Evolutionary conservation across 2,888 invertebrate species (phyloP).

Genomic region (Hetaerina titia): DNA sequence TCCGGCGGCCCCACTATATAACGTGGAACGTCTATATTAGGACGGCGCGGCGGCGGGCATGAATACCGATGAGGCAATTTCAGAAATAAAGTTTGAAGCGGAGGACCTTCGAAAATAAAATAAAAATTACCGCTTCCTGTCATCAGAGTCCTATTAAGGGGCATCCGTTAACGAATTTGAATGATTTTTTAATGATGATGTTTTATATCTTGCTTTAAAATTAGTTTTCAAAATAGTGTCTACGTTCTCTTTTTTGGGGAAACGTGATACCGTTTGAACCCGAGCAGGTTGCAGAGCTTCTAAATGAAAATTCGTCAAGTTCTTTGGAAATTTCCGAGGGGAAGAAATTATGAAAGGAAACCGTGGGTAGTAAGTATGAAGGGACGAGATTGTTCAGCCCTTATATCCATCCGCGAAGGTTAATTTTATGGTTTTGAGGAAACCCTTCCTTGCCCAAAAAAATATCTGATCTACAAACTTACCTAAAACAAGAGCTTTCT

Average conservation of each 20-base stretch:
- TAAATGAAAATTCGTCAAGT: not conserved
- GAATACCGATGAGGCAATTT: conserved; percentile 29
- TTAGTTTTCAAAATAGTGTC: not conserved
- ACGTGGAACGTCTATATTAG: not conserved
- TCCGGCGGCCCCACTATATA: not conserved
- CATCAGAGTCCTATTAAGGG: not conserved
- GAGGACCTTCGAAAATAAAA: not conserved
- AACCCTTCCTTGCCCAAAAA: no score
- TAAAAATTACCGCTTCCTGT: not conserved
- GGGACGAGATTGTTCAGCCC: no score
- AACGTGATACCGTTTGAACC: no score
- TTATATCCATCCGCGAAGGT: no score
- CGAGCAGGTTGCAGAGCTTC: not conserved
- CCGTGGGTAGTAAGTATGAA: no score
- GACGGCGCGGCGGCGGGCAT: not conserved
- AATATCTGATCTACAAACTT: no score
- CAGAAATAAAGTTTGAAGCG: not conserved
- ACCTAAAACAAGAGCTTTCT: no score
- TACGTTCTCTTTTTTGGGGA: not conserved
- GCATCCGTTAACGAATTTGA: not conserved
- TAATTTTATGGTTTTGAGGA: no score
- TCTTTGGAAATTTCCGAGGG: not conserved
- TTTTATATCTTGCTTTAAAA: not conserved
- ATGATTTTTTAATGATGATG: not conserved
- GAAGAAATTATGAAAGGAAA: no score